Evolutionary conservation across 2,113 vertebrate genomes (phyloP).

Genomic region (Aleadryas rufinucha): DNA sequence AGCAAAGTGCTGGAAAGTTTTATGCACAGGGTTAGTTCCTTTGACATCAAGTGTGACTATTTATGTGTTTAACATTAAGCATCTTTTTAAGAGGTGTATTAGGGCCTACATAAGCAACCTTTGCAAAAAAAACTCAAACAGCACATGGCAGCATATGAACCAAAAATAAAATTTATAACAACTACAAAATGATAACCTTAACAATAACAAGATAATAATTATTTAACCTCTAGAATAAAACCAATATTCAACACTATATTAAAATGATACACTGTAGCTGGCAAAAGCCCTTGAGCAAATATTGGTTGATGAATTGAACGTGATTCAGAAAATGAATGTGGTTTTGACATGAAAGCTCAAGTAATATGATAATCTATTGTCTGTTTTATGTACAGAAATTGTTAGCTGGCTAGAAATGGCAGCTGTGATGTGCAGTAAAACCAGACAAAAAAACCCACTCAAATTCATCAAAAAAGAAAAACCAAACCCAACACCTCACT

Average conservation of each 20-base stretch:
- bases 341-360: constrained; percentile 56
- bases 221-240: constrained; percentile 35
- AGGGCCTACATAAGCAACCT: not conserved
- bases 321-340: constrained; percentile 59
- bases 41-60: constrained; percentile 18
- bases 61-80: constrained; percentile 11
- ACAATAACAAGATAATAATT: constrained; percentile 48
- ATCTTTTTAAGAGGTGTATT: constrained; percentile 14
- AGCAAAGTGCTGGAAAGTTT: constrained; percentile 45
- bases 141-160: not conserved
- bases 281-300: constrained; percentile 55
- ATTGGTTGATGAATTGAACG: constrained; percentile 49
- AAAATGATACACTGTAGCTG: constrained; percentile 41
- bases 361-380: constrained; percentile 44
- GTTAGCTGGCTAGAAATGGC: constrained; percentile 33
- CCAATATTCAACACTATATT: constrained; percentile 19
- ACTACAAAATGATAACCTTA: constrained; percentile 1
- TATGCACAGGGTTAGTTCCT: not conserved
- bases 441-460: not conserved
- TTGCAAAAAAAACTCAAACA: not conserved
- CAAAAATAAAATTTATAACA: not conserved
- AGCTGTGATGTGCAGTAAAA: constrained; percentile 38
- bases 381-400: constrained; percentile 57
- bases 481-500: not conserved
- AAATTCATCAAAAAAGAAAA: constrained; percentile 1